Evolutionary conservation across 2,113 vertebrate species (phyloP).

Genomic region (Percina caprodes): DNA sequence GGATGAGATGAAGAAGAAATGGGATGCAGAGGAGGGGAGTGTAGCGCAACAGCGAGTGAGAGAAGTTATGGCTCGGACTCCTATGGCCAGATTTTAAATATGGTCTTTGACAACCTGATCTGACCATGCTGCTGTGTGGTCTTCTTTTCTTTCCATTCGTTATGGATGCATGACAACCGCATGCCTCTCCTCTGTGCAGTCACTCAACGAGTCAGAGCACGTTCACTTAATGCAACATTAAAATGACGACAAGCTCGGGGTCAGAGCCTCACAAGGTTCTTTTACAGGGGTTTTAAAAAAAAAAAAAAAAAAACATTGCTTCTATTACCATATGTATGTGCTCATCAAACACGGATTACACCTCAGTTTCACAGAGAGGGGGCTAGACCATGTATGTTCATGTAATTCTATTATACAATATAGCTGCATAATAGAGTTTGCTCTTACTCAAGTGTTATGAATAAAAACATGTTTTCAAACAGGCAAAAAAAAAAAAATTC

Average conservation of each 20-base stretch:
- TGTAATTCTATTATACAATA: slow-evolving; percentile 19
- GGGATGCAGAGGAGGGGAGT: slow-evolving; percentile 23
- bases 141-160: slow-evolving; percentile 66
- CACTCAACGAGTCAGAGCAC: slow-evolving; percentile 31
- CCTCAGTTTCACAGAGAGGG: neutral
- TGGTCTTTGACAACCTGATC: slow-evolving; percentile 74
- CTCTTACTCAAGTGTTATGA: slow-evolving; percentile 8
- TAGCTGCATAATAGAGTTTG: slow-evolving; percentile 10
- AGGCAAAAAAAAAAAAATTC: slow-evolving; percentile 9
- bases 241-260: slow-evolving; percentile 38
- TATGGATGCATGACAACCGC: slow-evolving; percentile 36
- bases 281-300: neutral
- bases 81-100: slow-evolving; percentile 75
- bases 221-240: slow-evolving; percentile 48
- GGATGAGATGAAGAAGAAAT: slow-evolving; percentile 43
- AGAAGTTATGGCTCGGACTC: slow-evolving; percentile 58
- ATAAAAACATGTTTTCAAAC: slow-evolving; percentile 22
- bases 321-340: neutral
- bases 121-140: slow-evolving; percentile 66
- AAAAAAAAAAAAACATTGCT: neutral
- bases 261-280: slow-evolving; percentile 15
- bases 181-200: slow-evolving; percentile 35
- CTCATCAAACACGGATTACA: slow-evolving; percentile 19
- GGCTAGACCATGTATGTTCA: neutral
- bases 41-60: slow-evolving; percentile 15